Base-by-base conservation (phyloP, 1,140 invertebrate genomes). In the Heliconius himera region DNA sequence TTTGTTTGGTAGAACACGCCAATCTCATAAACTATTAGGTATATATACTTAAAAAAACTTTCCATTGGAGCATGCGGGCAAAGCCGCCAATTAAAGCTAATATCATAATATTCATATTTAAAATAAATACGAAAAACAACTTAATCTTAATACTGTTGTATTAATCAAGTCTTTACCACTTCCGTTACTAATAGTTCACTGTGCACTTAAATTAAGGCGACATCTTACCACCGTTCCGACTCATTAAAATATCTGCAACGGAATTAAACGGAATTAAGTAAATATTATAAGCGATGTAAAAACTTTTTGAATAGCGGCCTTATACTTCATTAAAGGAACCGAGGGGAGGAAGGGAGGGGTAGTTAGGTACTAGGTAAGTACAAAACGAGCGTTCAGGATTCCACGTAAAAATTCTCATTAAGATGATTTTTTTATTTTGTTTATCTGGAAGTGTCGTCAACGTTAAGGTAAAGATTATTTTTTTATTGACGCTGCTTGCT, bases 201-300 rank as follows among this genome's bases (percentile, higher is more conserved):
- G 76, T 13, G n/a, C 18, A 71, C 66, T 71, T 11, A 72, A 80
- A 76, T 76, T 70, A 73, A 79, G 74, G 70, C 70, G 36, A 80
- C 73, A 80, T 80, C 49, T 73, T 80, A 80, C 73, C 73, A 73
- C 73, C 78, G 22, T 46, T 79, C 29, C 38, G 18, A 49, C 66
- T 74, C 78, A 79, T 79, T 79, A 79, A 79, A 79, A 79, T 79
- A 76, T 79, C 56, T 79, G 4, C 74, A 56, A 74, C 46, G 8
- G 66, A 79, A 79, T 79, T 79, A 79, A 75, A 74, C 46, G 8
- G 66, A 79, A 79, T 79, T 79, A 79, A 75, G 73, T 66, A 51
- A 41, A 54, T 75, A 75, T 36, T 36, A 8, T 76, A 79, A 71
- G 60, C 51, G 46, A 75, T 46, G 78, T 75, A 75, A 79, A 76